A percentile compares a stretch with the other conserved stretches of the same genome.
phyloP scores from a whole-genome alignment of 2,113 vertebrate species.

The Corydoras sp. region DNA sequence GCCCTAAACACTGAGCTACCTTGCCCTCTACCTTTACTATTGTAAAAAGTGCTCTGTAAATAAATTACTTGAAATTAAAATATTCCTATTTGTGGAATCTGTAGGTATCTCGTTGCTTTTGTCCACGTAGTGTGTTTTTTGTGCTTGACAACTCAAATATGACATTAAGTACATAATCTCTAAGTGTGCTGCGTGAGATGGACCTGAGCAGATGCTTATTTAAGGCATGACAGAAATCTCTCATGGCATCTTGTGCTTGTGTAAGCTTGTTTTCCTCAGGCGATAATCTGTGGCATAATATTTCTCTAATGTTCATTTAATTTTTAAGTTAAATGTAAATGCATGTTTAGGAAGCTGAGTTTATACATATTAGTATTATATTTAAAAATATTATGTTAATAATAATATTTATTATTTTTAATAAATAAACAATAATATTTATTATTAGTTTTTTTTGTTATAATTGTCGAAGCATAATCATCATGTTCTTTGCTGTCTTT shows the following conservation, averaged over 20 bases:
- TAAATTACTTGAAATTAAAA: too few relatives aligned
- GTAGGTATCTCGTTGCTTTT: too few relatives aligned
- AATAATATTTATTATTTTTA: too few relatives aligned
- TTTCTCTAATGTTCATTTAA: neutral
- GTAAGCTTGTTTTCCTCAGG: neutral
- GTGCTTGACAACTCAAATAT: neutral
- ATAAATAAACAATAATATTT: too few relatives aligned
- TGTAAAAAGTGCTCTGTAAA: too few relatives aligned
- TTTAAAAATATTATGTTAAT: neutral
- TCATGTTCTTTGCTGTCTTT: neutral
- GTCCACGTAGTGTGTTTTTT: slow-evolving; percentile 5
- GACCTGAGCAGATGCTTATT: slow-evolving; percentile 12
- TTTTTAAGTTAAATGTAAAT: slow-evolving; percentile 3
- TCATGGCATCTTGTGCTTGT: slow-evolving; percentile 4
- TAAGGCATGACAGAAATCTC: slow-evolving; percentile 1
- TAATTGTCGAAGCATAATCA: too few relatives aligned
- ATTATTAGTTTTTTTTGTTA: neutral
- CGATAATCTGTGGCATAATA: neutral
- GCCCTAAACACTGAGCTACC: too few relatives aligned
- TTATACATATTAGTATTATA: neutral
- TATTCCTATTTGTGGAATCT: too few relatives aligned
- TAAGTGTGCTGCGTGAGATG: neutral
- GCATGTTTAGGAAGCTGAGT: neutral
- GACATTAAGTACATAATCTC: slow-evolving; percentile 12
- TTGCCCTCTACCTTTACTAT: too few relatives aligned